These are phyloP conservation scores for Lepidurus packardi DNA, from an alignment of 1,140 invertebrate genomes.

Conservation along the genomic window DNA sequence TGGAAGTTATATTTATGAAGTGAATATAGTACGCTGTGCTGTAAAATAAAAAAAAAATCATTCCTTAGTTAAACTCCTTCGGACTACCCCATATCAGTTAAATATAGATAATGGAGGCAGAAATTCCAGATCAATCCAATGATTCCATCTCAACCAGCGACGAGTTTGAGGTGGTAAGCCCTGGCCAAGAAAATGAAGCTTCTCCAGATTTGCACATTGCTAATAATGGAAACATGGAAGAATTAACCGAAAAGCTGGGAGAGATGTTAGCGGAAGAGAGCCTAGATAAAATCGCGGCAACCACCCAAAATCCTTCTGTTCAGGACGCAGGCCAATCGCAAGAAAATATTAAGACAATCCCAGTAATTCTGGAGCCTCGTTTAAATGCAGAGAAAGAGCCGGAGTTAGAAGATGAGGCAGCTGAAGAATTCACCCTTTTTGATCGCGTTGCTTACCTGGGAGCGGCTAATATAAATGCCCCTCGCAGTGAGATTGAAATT, in stretches of 20 bases:
- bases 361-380: neutral
- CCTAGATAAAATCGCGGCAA: slow-evolving; percentile 33
- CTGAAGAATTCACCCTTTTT: slow-evolving; percentile 54
- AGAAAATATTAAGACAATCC: neutral
- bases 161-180: slow-evolving; percentile 69
- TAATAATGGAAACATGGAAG: slow-evolving; percentile 63
- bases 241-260: slow-evolving; percentile 63
- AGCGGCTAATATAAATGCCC: slow-evolving; percentile 83
- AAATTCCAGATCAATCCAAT: slow-evolving; percentile 49
- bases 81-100: neutral
- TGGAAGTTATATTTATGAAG: neutral
- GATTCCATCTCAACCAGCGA: slow-evolving; percentile 75
- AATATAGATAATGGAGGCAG: slow-evolving; percentile 17
- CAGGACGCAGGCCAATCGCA: neutral
- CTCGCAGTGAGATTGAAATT: slow-evolving; percentile 91
- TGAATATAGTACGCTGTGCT: neutral
- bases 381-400: slow-evolving; percentile 30
- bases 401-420: slow-evolving; percentile 29
- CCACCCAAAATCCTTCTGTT: neutral
- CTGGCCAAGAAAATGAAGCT: slow-evolving; percentile 37
- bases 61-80: neutral
- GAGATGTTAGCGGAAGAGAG: slow-evolving; percentile 58
- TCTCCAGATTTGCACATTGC: slow-evolving; percentile 64
- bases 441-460: slow-evolving; percentile 91
- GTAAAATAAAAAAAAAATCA: neutral